These are phyloP conservation scores for Mactra quadrangularis DNA, from an alignment of 1,140 invertebrate genomes.

Conservation along the genomic window DNA sequence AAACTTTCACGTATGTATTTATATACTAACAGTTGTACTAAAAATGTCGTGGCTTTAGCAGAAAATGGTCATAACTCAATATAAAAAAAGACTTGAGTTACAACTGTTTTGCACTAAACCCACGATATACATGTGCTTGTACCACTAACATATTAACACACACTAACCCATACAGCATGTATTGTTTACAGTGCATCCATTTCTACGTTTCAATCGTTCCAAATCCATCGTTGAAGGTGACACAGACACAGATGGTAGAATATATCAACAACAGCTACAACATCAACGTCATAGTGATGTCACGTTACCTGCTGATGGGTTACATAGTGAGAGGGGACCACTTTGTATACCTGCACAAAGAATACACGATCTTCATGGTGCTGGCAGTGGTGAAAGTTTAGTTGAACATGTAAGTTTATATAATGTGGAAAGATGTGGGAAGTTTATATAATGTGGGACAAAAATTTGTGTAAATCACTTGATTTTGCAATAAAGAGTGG, in stretches of 20 bases:
- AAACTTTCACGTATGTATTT: no score
- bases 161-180: conserved; percentile 45
- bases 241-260: neutral
- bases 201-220: conserved; percentile 56
- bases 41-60: no score
- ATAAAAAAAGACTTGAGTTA: no score
- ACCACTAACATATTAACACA: no score
- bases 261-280: neutral
- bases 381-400: conserved; percentile 95
- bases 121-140: no score
- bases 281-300: conserved; percentile 42
- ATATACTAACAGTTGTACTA: no score
- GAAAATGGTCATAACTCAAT: no score
- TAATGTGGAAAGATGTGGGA: no score
- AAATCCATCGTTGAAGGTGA: conserved; percentile 60
- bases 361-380: conserved; percentile 66
- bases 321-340: conserved; percentile 36
- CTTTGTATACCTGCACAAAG: conserved; percentile 42
- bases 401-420: conserved; percentile 91
- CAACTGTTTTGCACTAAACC: no score
- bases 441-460: no score
- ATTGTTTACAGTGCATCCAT: conserved; percentile 52
- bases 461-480: no score
- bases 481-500: no score
- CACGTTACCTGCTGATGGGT: neutral